Evolutionary conservation across 2,113 vertebrate genomes (phyloP).

Genomic region (Macrotis lagotis): DNA sequence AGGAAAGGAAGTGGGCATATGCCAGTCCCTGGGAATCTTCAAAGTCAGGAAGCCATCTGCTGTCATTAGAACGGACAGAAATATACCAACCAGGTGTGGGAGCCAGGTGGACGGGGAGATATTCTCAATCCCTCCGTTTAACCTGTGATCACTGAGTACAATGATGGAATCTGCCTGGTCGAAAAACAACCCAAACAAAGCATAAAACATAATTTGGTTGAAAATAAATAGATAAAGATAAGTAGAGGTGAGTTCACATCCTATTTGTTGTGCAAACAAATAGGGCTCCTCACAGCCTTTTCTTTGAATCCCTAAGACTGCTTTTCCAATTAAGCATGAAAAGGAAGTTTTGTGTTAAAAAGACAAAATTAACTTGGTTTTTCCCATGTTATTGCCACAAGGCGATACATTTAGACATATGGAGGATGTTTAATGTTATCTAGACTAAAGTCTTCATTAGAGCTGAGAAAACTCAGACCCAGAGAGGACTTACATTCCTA

Average conservation of each 20-base stretch:
- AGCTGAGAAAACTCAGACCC: neutral
- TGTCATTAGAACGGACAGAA: neutral
- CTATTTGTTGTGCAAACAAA: neutral
- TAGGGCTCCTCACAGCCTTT: neutral
- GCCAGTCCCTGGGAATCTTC: conserved; percentile 59
- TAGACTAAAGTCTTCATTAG: neutral
- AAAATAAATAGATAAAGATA: neutral
- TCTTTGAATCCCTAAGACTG: neutral
- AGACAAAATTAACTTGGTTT: neutral
- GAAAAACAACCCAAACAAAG: neutral
- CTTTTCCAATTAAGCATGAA: neutral
- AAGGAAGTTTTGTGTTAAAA: neutral
- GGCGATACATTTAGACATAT: neutral
- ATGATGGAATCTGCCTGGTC: neutral
- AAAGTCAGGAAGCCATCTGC: conserved; percentile 32
- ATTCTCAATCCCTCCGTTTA: neutral
- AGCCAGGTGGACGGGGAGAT: neutral
- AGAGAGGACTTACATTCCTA: too few species aligned
- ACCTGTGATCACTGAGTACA: neutral
- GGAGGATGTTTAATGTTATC: neutral
- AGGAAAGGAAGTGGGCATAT: conserved; percentile 60
- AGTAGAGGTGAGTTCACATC: neutral
- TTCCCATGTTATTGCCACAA: neutral
- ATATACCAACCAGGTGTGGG: neutral
- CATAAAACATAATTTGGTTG: neutral